Percentiles rank a stretch among this genome's conserved stretches.
Evolutionary conservation across 2,113 vertebrate species (phyloP).

Genomic region (Cottus gobio): DNA sequence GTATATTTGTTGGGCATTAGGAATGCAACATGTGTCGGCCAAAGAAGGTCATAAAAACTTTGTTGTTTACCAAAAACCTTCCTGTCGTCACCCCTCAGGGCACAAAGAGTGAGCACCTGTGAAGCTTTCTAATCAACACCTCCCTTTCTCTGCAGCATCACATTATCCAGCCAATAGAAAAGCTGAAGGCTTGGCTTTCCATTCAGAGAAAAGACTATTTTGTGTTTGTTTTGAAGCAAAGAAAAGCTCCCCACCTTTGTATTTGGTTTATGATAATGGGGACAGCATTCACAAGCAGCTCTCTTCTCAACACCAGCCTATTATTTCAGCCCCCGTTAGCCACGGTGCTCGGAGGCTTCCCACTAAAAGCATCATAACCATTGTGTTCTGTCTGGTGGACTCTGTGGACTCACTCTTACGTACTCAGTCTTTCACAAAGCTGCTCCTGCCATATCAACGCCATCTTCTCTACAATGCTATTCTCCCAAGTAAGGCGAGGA

Average conservation of each 20-base stretch:
- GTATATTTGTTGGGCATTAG: not conserved
- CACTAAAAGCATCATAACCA: not conserved
- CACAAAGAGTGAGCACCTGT: not conserved
- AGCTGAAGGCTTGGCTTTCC: not conserved
- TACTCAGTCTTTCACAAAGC: not conserved
- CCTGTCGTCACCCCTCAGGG: not conserved
- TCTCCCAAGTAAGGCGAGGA: not conserved
- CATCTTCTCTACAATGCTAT: not conserved
- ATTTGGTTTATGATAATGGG: constrained; percentile 5
- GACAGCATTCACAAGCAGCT: not conserved
- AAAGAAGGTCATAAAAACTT: not conserved
- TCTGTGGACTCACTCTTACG: not conserved
- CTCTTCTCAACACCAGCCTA: not conserved
- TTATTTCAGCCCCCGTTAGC: not conserved
- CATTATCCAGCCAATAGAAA: not conserved
- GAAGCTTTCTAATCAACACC: not conserved
- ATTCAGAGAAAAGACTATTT: not conserved
- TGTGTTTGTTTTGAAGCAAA: not conserved
- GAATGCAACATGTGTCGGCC: not conserved
- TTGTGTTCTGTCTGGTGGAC: not conserved
- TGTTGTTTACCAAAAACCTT: not conserved
- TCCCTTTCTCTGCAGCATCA: not conserved
- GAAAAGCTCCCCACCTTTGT: not conserved
- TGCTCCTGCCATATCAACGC: not conserved
- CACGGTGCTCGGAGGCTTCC: not conserved